phyloP scores from a whole-genome alignment of 2,113 vertebrate species.

The Furnarius figulus region DNA sequence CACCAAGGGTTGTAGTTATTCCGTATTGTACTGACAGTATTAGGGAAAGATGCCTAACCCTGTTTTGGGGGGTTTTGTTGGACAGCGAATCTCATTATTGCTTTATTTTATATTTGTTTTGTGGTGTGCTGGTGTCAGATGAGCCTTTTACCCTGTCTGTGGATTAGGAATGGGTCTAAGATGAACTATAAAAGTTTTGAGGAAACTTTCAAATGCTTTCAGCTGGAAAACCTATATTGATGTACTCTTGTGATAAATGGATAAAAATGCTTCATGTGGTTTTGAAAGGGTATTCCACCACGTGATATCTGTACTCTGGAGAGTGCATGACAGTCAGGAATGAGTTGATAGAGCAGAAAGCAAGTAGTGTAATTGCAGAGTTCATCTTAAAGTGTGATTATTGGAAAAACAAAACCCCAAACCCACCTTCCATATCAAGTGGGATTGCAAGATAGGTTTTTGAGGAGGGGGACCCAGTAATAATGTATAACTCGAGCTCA shows the following conservation, averaged over 20 bases:
- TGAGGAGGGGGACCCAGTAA: background rate
- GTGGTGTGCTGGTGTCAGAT: background rate
- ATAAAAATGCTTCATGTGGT: background rate
- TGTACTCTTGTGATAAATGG: background rate
- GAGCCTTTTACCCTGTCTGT: background rate
- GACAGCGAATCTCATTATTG: background rate
- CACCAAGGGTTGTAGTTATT: background rate
- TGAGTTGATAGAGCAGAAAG: conserved; percentile 1
- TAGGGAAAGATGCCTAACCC: background rate
- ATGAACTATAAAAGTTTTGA: conserved; percentile 7
- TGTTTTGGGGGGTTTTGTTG: background rate
- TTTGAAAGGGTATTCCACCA: background rate
- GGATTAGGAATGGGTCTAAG: conserved; percentile 13
- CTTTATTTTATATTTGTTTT: background rate
- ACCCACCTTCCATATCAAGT: background rate
- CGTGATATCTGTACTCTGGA: background rate
- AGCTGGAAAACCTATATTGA: conserved; percentile 6
- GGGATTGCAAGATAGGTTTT: background rate
- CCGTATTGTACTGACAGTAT: background rate
- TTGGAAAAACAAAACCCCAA: background rate
- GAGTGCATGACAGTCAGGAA: background rate
- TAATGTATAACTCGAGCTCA: background rate
- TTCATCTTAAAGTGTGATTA: background rate
- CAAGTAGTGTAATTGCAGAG: background rate
- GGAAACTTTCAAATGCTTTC: conserved; percentile 40